These are phyloP conservation scores for Synaphobranchus kaupii DNA, from an alignment of 2,797 vertebrate species.

Conservation along the genomic window DNA sequence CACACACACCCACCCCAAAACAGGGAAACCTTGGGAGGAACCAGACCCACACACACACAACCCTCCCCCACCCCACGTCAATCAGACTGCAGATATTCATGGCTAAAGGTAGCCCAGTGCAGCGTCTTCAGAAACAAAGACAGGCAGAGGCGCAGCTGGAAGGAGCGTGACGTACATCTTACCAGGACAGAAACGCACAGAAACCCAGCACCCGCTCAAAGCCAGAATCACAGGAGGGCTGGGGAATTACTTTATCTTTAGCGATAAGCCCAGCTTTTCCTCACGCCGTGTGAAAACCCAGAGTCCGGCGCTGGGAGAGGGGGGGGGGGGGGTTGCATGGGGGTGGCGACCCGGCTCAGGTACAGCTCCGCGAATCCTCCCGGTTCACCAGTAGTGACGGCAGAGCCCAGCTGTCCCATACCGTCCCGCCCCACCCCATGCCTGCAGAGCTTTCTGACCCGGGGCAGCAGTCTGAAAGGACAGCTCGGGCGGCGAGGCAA, in stretches of 20 bases:
- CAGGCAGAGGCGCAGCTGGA: not conserved
- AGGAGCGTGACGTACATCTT: not conserved
- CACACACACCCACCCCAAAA: too few species aligned
- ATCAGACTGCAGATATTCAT: not conserved
- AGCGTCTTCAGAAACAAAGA: not conserved
- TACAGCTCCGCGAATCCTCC: conserved; percentile 8
- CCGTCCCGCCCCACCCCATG: not conserved
- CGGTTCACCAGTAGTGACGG: not conserved
- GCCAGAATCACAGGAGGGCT: too few species aligned
- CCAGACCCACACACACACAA: too few species aligned
- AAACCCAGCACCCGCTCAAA: not conserved
- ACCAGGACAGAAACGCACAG: not conserved
- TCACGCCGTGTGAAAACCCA: not conserved
- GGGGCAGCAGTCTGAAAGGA: not conserved
- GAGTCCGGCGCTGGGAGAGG: not conserved
- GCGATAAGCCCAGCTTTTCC: not conserved
- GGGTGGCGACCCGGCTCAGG: not conserved
- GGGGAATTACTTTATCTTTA: not conserved
- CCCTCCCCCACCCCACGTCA: not conserved
- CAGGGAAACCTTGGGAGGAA: too few species aligned
- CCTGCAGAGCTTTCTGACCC: not conserved
- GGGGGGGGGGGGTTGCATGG: not conserved
- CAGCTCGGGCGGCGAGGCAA: not conserved
- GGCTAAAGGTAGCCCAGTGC: not conserved
- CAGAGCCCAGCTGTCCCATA: not conserved